These are phyloP conservation scores for Picathartes gymnocephalus DNA, from an alignment of 2,113 vertebrate species.

Conservation along the genomic window DNA sequence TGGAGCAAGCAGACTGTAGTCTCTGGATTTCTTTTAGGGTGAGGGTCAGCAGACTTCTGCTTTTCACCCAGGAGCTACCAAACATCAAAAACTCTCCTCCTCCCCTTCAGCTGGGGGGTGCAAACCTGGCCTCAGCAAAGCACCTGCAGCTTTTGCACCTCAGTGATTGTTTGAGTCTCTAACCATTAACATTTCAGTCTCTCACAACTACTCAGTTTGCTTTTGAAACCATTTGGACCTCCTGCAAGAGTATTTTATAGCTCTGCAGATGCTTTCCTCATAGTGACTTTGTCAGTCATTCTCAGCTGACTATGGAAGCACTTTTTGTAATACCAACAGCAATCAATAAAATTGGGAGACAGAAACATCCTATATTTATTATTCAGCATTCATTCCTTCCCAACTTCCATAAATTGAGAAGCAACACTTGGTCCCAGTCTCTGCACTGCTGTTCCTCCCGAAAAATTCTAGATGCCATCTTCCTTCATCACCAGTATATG, in stretches of 20 bases:
- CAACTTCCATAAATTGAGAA: neutral
- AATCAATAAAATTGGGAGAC: neutral
- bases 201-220: neutral
- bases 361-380: neutral
- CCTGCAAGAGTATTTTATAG: neutral
- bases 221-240: neutral
- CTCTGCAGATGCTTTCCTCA: neutral
- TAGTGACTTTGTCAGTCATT: neutral
- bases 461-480: neutral
- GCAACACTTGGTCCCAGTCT: neutral
- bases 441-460: neutral
- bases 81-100: neutral
- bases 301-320: neutral
- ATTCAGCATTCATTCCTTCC: neutral
- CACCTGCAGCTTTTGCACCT: neutral
- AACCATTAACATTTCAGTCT: neutral
- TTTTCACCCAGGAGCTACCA: neutral
- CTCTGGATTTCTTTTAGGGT: neutral
- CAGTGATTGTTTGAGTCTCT: fast-evolving
- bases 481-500: neutral
- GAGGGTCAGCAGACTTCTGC: neutral
- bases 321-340: neutral
- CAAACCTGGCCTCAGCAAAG: neutral
- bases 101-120: fast-evolving
- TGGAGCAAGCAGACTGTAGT: fast-evolving